Evolutionary conservation across 2,797 vertebrate genomes (phyloP).

Genomic region (Miichthys miiuy): DNA sequence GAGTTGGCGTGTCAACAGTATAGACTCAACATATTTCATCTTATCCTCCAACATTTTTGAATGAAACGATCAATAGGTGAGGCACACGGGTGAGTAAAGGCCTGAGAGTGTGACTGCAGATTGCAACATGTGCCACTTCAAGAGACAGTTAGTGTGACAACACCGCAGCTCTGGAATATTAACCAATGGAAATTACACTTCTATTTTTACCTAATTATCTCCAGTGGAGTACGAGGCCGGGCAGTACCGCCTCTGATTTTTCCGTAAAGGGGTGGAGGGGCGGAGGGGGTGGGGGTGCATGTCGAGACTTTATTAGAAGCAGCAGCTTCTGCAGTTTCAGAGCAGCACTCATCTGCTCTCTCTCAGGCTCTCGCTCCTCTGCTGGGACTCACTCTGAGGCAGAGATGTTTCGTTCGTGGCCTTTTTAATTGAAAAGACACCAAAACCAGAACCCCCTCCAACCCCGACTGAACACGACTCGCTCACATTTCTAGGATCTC

Average conservation of each 20-base stretch:
- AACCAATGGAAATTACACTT: slow-evolving; percentile 64
- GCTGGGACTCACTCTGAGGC: slow-evolving; percentile 36
- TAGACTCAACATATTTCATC: not conserved
- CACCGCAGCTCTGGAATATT: slow-evolving; percentile 33
- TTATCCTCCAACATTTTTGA: not conserved
- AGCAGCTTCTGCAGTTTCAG: slow-evolving; percentile 52
- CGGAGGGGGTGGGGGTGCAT: not conserved
- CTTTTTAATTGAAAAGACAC: slow-evolving; percentile 65
- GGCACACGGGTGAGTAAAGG: not conserved
- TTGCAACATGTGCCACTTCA: slow-evolving; percentile 31
- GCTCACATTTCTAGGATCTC: slow-evolving; percentile 56
- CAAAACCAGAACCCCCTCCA: slow-evolving; percentile 43
- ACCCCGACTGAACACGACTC: slow-evolving; percentile 34
- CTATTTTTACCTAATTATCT: slow-evolving; percentile 74
- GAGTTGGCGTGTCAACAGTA: not conserved
- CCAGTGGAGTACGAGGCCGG: slow-evolving; percentile 43
- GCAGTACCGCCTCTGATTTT: slow-evolving; percentile 47
- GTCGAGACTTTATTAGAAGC: slow-evolving; percentile 61
- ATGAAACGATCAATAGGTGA: not conserved
- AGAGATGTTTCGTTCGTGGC: slow-evolving; percentile 49
- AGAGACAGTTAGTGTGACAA: slow-evolving; percentile 33
- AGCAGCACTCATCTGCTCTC: slow-evolving; percentile 54
- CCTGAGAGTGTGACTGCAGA: slow-evolving; percentile 12
- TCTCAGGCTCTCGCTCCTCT: slow-evolving; percentile 51
- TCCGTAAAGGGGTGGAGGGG: slow-evolving; percentile 21